Evolutionary conservation across 2,797 vertebrate species (phyloP), one percentile per base, ranked within the genome.

Genomic region (Takifugu ocellatus): DNA sequence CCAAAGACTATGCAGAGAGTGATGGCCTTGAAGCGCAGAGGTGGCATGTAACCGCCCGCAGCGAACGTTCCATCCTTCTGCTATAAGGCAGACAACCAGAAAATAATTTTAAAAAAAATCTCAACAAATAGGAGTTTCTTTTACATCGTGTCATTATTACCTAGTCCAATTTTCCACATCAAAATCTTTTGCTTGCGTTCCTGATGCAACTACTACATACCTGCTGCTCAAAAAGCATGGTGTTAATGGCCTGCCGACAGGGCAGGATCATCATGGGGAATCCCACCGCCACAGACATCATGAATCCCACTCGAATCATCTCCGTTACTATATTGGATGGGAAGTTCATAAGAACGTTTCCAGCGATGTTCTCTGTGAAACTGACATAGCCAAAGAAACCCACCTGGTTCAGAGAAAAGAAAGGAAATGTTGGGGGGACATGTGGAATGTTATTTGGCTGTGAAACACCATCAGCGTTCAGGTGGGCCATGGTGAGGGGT

Each of bases 241-340:
- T 99, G 91, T 94, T 99, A 66, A 99, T 87, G 6, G 97, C 97
- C 90, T 99, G 97, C 25, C 97, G 90, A 81, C 97, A 99, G 0
- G 97, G 97, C 58, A 98, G 85, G 74, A 99, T 99, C 97, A 99
- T 99, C 97, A 99, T 97, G 1, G 97, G 97, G 66, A 99, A 99
- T 6, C 96, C 95, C 39, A 99, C 93, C 0, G 97, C 97, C 83
- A 99, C 97, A 0, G 97, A 99, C 96, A 99, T 98, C 94, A 97
- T 93, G 70, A 99, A 99, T 39, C 97, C 97, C 61, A 96, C 92
- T 0, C 95, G 93, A 67, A 97, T 94, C 92, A 97, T 94, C 86
- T 94, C 95, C 0, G 97, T 99, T 85, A 99, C 97, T 64, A 95
- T 85, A 88, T 98, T 99, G 74, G 96, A 97, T 0, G 97, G 95